Evolutionary conservation across 1,140 invertebrate species (phyloP), one percentile per base, ranked within the genome.

Genomic region (Venustaconcha ellipsiformis): DNA sequence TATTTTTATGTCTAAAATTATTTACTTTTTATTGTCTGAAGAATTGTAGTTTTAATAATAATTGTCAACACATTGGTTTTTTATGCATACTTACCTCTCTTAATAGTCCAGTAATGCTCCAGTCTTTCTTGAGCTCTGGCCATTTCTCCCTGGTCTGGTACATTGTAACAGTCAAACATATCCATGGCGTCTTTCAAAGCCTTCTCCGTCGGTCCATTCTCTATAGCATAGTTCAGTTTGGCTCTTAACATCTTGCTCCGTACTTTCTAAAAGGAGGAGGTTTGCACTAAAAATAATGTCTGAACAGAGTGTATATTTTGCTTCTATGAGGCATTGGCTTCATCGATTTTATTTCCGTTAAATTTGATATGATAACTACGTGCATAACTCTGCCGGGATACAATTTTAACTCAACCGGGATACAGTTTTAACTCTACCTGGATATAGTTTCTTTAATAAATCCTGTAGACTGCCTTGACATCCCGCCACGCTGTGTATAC

Each of bases 61-160:
- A 6, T n/a, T 6, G 17, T 60, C 18, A 11, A 14, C 18, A 62
- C 6, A 62, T 23, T n/a, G 4, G 0, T 8, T 18, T 23, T 18
- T n/a, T n/a, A 8, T 12, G 59, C 18, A 20, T 67, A 0, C 48
- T 15, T 13, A 77, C 75, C 75, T 64, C 58, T 59, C 48, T 77
- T 77, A 14, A 71, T 55, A 30, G 72, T 65, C 75, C 75, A 77
- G 69, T 77, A 77, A 26, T 72, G 64, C 58, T 77, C 72, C 5
- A 77, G 37, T 68, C 72, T 77, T 2, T 60, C 57, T 12, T 67
- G 15, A 8, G 70, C 75, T 55, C 63, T 17, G 55, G 23, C 23
- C 56, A 59, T 12, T 60, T 77, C 75, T 18, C 75, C 75, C 30
- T 77, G 48, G 57, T 77, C 75, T 3, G 75, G 75, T 20, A 72